Base-by-base conservation (phyloP, 2,113 vertebrate genomes). In the Chiloscyllium plagiosum region DNA sequence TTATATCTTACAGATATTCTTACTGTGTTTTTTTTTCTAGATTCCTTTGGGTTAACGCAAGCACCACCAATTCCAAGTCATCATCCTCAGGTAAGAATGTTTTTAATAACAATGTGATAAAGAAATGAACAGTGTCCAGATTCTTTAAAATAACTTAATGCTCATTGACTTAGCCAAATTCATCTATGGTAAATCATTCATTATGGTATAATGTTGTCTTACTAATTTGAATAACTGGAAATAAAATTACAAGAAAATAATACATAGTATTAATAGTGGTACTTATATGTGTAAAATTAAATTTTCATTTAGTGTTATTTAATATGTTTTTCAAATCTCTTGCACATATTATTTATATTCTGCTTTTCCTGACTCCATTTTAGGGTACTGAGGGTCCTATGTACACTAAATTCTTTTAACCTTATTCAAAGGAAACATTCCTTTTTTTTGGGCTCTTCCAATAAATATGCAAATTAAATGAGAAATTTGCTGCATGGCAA, bases 51-150 rank as follows among this genome's bases (percentile, higher is more conserved):
- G 17, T 76, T 24, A 78, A 78, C 76, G 0, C 96, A 94, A 96
- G 96, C 20, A 26, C 96, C 97, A 10, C 95, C 96, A 2, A 96
- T 97, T 95, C 97, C 98, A 83, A 94, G 6, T 5, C 78, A 96
- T 22, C 96, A 97, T 94, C 96, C 98, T 78, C 96, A 90, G 97
- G 97, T 99, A 96, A 97, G 96, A 95, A 17, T 94, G 92, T 37
- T 65, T 37, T 52, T 87, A 68, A 47, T 42, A 37, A 22, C 37
- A 94, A 37, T 19, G 65, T 94, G 24, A 15, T 89, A 52, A 90
- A 90, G 33, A n/a, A 15, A 52, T 90, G 52, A 29, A 7, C 26
- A 52, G 13, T 8, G 50, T 26, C 4, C 66, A 95, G 24, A 42
- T 8, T 50, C 12, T 17, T 50, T 52, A 50, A 52, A 95, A 29